Evolutionary conservation across 2,113 vertebrate genomes (phyloP), one percentile per base, ranked within the genome.

Genomic region (Odocoileus virginianus): DNA sequence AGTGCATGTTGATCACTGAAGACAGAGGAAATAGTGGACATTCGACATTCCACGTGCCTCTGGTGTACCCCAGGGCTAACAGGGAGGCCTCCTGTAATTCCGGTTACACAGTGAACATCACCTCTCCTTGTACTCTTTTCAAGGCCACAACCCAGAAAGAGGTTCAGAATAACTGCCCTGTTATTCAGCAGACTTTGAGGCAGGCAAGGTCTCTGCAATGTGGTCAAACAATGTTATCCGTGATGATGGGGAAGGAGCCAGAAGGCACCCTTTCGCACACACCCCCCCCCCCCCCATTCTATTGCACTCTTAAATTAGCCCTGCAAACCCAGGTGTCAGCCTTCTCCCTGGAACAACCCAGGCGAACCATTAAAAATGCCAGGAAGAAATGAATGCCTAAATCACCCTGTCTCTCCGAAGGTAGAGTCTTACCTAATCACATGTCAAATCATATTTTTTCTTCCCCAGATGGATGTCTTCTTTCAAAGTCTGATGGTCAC

Each of bases 401-500:
- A 98, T 97, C 58, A 97, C 98, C 57, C 81, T 96, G 96, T 71
- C 97, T 83, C 97, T 85, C 17, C 0, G 19, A 98, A 98, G 88
- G 52, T 43, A 92, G 40, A 74, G 27, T 95, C n/a, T 94, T 97
- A 98, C 88, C 67, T 97, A 97, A 98, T 97, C 30, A 95, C 47
- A 36, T 16, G 94, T 95, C 95, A 96, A 96, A 97, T 92, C 2
- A 87, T 54, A 87, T 95, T 93, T 96, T 96, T 98, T 33, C 95
- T 96, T 30, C 82, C 84, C 47, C 85, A 98, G 95, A 97, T 98
- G 83, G 86, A 98, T 96, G 92, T 71, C 84, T 97, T 97, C 94
- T 95, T 98, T 98, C 91, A 97, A 98, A 98, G 50, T 89, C 97
- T 98, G 94, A 97, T 92, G 96, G 96, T 61, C 97, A 97, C 86